Evolutionary conservation across 2,888 invertebrate species (phyloP).

Genomic region (Xestoiulus laeticollis): DNA sequence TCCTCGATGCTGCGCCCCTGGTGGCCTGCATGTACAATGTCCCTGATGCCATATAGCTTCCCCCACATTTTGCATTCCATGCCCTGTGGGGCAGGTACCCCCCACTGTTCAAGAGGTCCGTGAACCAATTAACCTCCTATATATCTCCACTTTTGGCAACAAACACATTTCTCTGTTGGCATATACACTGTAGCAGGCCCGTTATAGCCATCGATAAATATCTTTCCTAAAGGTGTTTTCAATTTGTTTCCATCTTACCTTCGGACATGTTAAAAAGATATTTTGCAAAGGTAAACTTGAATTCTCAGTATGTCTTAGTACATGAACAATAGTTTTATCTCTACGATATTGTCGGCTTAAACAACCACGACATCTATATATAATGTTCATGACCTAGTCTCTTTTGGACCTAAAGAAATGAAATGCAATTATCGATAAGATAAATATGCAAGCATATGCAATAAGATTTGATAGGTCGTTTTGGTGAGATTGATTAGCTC

Average conservation of each 20-base stretch:
- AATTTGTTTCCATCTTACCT: slow-evolving; percentile 18
- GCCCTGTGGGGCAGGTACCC: slow-evolving; percentile 48
- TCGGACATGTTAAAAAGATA: background rate
- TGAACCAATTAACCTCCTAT: slow-evolving; percentile 54
- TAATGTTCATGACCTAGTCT: too few species aligned
- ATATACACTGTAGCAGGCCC: background rate
- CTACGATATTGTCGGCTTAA: background rate
- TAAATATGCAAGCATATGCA: too few species aligned
- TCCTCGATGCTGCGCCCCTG: background rate
- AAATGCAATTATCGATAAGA: background rate
- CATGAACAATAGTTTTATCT: background rate
- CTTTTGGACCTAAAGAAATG: background rate
- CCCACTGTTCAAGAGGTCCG: slow-evolving; percentile 51
- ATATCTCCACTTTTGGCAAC: slow-evolving; percentile 48
- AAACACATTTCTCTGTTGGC: slow-evolving; percentile 31
- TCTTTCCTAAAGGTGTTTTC: slow-evolving; percentile 14
- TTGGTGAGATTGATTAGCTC: too few species aligned
- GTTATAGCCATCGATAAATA: slow-evolving; percentile 33
- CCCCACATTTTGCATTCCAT: slow-evolving; percentile 31
- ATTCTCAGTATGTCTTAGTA: background rate
- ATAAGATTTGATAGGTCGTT: too few species aligned
- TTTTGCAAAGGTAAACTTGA: background rate
- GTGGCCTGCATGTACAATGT: slow-evolving; percentile 5
- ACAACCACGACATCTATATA: too few species aligned
- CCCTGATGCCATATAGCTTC: slow-evolving; percentile 14